Base-by-base conservation (phyloP, 64 coral and sea anemone genomes). In the Pocillopora damicornis region DNA sequence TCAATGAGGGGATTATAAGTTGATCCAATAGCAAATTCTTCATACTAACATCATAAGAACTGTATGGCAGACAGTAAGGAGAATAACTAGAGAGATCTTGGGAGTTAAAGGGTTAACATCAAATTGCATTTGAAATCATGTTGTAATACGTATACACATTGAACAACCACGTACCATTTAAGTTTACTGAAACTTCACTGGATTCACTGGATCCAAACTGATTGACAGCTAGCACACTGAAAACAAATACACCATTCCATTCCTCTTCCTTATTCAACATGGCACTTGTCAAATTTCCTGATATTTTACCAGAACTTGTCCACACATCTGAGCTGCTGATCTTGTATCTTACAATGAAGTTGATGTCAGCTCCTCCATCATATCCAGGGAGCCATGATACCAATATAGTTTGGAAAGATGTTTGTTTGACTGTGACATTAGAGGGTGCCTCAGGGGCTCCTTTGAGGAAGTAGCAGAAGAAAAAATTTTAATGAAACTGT, bases 211-310 rank as follows among this genome's bases (percentile, higher is more conserved):
- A 76, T 12, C 94, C 94, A 83, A 90, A 93, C 15, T 87, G 89
- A 60, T 96, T 96, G 51, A 64, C 79, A 76, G 94, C 94, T 78
- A 74, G 86, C 82, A 96, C 94, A 78, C 80, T 79, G 64, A 96
- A 87, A 37, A 89, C 26, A 61, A 83, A 87, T 12, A 75, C 15
- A 8, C 73, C 82, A 78, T 83, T 68, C 83, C 45, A 76, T 12
- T 73, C 75, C 38, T 96, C 82, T 12, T 66, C 63, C 51, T 76
- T 66, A 34, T 5, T 87, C 63, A 91, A 58, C 1, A 35, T 61
- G 30, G 82, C 57, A 36, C 67, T 90, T 17, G 91, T 93, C 18
- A 81, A 77, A 75, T 76, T 90, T 61, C 67, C 61, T 5, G 12
- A 13, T 14, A 26, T n/a, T 35, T 56, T 63, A 25, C 79, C 79